Conservation (phyloP, 2,113 vertebrate species). For the Oncorhynchus nerka region DNA sequence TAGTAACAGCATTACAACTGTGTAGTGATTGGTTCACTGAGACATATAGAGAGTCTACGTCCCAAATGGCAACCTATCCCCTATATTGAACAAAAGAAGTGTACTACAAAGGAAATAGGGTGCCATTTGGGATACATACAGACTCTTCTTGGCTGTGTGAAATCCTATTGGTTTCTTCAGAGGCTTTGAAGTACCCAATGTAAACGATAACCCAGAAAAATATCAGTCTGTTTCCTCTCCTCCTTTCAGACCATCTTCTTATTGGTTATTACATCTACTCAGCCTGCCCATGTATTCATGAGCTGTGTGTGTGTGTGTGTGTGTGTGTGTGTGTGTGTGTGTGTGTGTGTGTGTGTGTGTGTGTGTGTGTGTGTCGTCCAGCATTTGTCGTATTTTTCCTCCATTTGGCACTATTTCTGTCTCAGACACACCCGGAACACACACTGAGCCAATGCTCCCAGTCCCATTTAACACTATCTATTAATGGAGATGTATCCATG, state of each 20-base stretch:
- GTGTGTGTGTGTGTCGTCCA: neutral
- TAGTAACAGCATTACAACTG: no score
- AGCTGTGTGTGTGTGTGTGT: neutral
- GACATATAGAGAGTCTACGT: no score
- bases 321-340: neutral
- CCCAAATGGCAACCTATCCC: no score
- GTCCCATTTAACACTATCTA: conserved; percentile 55
- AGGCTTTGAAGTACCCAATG: neutral
- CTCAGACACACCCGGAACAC: conserved; percentile 1
- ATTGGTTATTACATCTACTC: neutral
- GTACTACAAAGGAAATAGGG: no score
- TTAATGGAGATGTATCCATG: conserved; percentile 68
- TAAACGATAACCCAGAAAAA: neutral
- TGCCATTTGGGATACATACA: neutral
- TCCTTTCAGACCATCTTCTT: neutral
- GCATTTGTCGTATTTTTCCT: neutral
- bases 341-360: neutral
- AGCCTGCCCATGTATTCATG: neutral
- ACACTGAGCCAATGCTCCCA: conserved; percentile 24
- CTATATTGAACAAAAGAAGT: no score
- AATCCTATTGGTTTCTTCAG: neutral
- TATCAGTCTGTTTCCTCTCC: neutral
- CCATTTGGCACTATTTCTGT: neutral
- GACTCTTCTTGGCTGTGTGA: neutral
- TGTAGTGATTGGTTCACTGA: no score